Percentiles rank a stretch among this genome's conserved stretches.
phyloP scores from a whole-genome alignment of 1,140 invertebrate species.

The Drosophila serrata region DNA sequence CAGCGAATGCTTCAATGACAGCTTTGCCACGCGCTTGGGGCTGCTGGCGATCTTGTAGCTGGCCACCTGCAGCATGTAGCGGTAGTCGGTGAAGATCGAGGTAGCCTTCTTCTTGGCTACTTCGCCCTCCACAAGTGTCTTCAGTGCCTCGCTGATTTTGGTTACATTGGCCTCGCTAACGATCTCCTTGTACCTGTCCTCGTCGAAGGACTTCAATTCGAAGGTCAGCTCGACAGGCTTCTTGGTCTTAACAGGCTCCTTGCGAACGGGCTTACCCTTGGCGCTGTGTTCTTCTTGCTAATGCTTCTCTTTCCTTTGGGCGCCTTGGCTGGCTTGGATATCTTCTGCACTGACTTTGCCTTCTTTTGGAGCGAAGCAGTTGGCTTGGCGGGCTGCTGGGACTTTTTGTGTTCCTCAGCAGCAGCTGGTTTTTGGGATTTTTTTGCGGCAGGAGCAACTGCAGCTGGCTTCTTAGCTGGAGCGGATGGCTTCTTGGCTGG shows the following conservation, averaged over 20 bases:
- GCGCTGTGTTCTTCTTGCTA: slow-evolving; percentile 7
- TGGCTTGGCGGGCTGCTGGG: slow-evolving; percentile 6
- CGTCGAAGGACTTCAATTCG: slow-evolving; percentile 67
- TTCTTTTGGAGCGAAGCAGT: slow-evolving; percentile 35
- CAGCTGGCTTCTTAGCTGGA: slow-evolving; percentile 3
- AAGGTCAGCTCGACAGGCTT: slow-evolving; percentile 36
- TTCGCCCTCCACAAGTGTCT: slow-evolving; percentile 62
- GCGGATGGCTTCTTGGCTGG: not conserved
- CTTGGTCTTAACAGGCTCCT: slow-evolving; percentile 14
- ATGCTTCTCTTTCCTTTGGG: slow-evolving; percentile 20
- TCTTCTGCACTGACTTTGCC: slow-evolving; percentile 13
- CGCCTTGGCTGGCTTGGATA: slow-evolving; percentile 36
- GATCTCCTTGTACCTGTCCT: slow-evolving; percentile 69
- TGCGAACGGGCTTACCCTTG: slow-evolving; percentile 26
- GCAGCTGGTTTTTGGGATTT: slow-evolving; percentile 19
- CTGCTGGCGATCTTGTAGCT: slow-evolving; percentile 77
- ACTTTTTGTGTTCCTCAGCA: not conserved
- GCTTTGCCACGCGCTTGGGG: slow-evolving; percentile 76
- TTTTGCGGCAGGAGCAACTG: not conserved
- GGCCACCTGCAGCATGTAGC: slow-evolving; percentile 70
- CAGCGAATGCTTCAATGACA: slow-evolving; percentile 86
- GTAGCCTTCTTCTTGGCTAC: slow-evolving; percentile 61
- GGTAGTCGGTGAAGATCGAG: slow-evolving; percentile 75
- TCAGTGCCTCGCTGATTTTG: slow-evolving; percentile 67
- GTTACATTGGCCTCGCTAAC: slow-evolving; percentile 61